phyloP scores from a whole-genome alignment of 1,140 invertebrate genomes.

The Acyrthosiphon pisum region DNA sequence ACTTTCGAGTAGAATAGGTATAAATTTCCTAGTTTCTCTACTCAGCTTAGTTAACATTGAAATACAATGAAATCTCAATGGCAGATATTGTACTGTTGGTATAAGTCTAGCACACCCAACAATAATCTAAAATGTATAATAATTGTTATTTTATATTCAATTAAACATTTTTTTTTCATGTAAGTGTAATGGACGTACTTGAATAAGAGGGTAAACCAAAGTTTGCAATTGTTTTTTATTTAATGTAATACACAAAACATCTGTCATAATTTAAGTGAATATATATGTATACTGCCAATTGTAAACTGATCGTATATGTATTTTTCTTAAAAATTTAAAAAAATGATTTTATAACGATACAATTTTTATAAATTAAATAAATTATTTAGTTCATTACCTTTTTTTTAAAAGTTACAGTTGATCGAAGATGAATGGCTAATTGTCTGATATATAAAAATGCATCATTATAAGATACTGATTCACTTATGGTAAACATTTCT shows the following conservation, averaged over 20 bases:
- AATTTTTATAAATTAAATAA: background rate
- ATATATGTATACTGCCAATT: conserved; percentile 99
- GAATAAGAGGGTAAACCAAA: conserved; percentile 90
- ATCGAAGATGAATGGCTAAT: conserved; percentile 93
- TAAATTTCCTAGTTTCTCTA: conserved; percentile 79
- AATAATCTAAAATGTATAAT: conserved; percentile 65
- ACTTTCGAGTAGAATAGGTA: conserved; percentile 85
- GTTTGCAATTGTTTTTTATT: conserved; percentile 78
- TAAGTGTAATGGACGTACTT: conserved; percentile 68
- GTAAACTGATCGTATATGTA: conserved; percentile 90
- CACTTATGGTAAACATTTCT: conserved; percentile 88
- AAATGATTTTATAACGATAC: background rate
- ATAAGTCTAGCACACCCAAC: conserved; percentile 84
- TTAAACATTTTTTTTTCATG: background rate
- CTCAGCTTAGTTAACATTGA: conserved; percentile 84
- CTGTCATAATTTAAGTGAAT: conserved; percentile 88
- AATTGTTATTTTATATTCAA: background rate
- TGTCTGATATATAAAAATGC: conserved; percentile 97
- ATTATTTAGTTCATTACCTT: conserved; percentile 64
- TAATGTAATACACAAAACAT: conserved; percentile 73
- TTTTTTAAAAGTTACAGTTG: conserved; percentile 91
- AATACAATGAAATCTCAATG: conserved; percentile 90
- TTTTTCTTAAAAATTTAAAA: conserved; percentile 71
- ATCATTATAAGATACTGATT: conserved; percentile 83
- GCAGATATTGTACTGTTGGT: conserved; percentile 90